A percentile compares a stretch with the other conserved stretches of the same genome.
Conservation (phyloP, 2,797 vertebrate species). For the Cichlasoma orientale region DNA sequence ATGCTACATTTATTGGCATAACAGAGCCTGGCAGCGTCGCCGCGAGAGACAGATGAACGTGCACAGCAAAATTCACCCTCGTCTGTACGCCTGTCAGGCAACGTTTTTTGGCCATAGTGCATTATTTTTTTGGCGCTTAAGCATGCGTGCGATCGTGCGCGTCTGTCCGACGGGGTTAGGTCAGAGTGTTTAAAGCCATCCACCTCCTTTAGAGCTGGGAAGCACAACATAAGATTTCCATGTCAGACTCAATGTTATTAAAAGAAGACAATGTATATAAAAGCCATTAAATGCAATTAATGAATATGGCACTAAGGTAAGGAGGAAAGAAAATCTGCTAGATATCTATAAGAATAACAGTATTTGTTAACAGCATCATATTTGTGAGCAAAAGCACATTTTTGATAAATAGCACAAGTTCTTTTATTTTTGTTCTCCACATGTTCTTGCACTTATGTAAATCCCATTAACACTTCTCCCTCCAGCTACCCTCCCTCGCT, state of each 20-base stretch:
- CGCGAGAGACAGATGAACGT: slow-evolving; percentile 27
- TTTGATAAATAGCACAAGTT: background rate
- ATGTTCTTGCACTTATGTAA: slow-evolving; percentile 38
- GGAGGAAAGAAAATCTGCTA: background rate
- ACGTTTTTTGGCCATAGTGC: slow-evolving; percentile 13
- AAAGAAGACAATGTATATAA: background rate
- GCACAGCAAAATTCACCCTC: background rate
- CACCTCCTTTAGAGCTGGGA: slow-evolving; percentile 41
- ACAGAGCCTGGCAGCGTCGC: slow-evolving; percentile 22
- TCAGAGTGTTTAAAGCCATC: slow-evolving; percentile 42
- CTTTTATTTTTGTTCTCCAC: background rate
- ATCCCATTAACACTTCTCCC: slow-evolving; percentile 43
- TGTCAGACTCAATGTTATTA: background rate
- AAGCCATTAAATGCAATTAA: background rate
- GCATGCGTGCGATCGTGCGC: background rate
- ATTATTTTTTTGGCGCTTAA: slow-evolving; percentile 13
- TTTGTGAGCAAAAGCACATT: background rate
- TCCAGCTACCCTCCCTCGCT: slow-evolving; percentile 16
- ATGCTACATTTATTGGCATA: slow-evolving; percentile 40
- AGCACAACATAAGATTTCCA: slow-evolving; percentile 22
- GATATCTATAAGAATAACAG: background rate
- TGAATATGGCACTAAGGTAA: background rate
- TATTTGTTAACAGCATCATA: background rate
- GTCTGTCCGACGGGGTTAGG: slow-evolving; percentile 21
- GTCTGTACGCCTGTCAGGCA: slow-evolving; percentile 8